Evolutionary conservation across 2,797 vertebrate species (phyloP).

Genomic region (Neomorphus geoffroyi): DNA sequence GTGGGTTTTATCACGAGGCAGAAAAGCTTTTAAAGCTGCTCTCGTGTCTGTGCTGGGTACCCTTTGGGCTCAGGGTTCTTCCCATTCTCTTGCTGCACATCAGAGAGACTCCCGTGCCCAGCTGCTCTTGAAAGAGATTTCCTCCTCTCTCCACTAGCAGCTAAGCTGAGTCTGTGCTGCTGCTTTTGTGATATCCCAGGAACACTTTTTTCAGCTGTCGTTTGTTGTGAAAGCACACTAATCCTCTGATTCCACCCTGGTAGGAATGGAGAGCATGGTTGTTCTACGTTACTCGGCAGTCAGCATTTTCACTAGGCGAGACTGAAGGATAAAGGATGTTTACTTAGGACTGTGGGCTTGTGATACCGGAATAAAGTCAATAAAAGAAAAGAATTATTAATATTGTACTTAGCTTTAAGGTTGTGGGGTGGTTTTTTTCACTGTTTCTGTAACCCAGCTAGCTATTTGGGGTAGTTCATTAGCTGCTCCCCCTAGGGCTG

Average conservation of each 20-base stretch:
- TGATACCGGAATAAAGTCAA: neutral
- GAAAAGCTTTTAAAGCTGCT: neutral
- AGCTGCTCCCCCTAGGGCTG: neutral
- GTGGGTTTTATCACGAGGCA: neutral
- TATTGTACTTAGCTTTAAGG: neutral
- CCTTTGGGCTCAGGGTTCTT: neutral
- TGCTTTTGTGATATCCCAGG: neutral
- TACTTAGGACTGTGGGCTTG: neutral
- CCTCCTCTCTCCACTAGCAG: neutral
- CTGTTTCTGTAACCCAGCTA: neutral
- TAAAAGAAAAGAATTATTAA: neutral
- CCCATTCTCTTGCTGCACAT: neutral
- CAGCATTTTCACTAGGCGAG: neutral
- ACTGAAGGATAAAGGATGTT: neutral
- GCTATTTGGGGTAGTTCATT: neutral
- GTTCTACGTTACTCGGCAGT: neutral
- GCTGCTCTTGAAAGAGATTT: neutral
- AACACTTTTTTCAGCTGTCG: neutral
- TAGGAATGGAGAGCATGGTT: neutral
- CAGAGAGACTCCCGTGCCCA: neutral
- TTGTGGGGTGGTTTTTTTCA: neutral
- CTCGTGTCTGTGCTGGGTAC: neutral
- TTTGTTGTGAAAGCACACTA: neutral
- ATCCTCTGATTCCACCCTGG: neutral
- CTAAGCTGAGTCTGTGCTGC: neutral